phyloP scores from a whole-genome alignment of 2,888 invertebrate species.

The Amitus sp. region DNA sequence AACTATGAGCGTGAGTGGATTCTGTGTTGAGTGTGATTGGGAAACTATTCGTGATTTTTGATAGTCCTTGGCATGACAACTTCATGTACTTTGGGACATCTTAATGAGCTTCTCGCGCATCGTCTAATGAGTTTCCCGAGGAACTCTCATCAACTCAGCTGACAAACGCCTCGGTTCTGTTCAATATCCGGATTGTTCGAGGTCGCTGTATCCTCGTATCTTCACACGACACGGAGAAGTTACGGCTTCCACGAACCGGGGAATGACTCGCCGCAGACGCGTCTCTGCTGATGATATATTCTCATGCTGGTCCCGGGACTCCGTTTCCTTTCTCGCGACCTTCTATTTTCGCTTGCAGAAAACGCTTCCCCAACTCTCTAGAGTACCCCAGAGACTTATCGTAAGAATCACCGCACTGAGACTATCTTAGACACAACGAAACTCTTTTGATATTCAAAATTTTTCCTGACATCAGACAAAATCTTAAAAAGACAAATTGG shows the following conservation, averaged over 20 bases:
- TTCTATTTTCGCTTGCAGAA: conserved; percentile 1
- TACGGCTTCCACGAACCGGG: conserved; percentile 47
- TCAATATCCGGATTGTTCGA: conserved; percentile 32
- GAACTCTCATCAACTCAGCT: conserved; percentile 23
- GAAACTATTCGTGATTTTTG: too few species aligned
- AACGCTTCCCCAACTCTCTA: conserved; percentile 17
- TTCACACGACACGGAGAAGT: conserved; percentile 46
- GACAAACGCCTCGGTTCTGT: conserved; percentile 16
- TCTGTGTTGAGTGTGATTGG: too few species aligned
- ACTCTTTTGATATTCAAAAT: too few species aligned
- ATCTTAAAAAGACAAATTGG: too few species aligned
- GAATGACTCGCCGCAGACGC: conserved; percentile 47
- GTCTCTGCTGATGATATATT: conserved; percentile 49
- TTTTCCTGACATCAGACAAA: too few species aligned
- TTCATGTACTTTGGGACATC: neutral
- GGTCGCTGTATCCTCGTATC: conserved; percentile 40
- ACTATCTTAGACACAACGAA: neutral
- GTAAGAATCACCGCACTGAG: neutral
- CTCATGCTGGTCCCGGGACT: conserved; percentile 26
- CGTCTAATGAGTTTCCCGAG: conserved; percentile 24
- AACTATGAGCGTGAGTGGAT: too few species aligned
- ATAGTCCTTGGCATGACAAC: too few species aligned
- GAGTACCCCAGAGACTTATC: neutral
- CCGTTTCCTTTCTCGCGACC: neutral
- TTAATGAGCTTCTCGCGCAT: conserved; percentile 26